phyloP scores from a whole-genome alignment of 2,797 vertebrate species.

The Siniperca obscura region DNA sequence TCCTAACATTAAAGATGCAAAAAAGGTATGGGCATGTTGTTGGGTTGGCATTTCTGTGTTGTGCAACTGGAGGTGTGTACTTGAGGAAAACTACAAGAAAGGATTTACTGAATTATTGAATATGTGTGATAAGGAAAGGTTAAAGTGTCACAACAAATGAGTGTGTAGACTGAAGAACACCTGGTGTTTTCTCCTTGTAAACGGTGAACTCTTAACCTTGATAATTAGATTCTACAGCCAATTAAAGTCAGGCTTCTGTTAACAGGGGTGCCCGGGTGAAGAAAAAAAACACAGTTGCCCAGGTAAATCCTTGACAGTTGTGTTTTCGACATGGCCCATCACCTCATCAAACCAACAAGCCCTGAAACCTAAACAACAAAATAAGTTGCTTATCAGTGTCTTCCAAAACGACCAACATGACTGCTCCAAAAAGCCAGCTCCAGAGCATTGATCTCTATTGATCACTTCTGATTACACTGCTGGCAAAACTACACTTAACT shows the following conservation, averaged over 20 bases:
- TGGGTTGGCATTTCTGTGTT: conserved; percentile 50
- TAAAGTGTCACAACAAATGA: conserved; percentile 62
- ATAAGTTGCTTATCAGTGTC: neutral
- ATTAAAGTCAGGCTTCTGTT: conserved; percentile 50
- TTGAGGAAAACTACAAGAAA: conserved; percentile 54
- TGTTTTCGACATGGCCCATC: neutral
- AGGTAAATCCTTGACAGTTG: conserved; percentile 17
- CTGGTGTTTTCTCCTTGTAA: conserved; percentile 34
- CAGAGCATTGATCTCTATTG: neutral
- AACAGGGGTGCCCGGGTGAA: neutral
- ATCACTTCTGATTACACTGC: neutral
- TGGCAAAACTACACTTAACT: neutral
- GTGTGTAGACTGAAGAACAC: conserved; percentile 27
- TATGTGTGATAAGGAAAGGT: conserved; percentile 67
- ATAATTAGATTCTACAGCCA: conserved; percentile 53
- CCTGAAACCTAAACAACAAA: neutral
- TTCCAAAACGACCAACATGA: neutral
- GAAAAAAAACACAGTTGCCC: neutral
- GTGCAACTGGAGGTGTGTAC: conserved; percentile 38
- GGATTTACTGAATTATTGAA: conserved; percentile 67
- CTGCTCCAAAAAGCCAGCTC: neutral
- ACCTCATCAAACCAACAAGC: conserved; percentile 11
- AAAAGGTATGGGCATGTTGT: conserved; percentile 65
- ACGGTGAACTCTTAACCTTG: conserved; percentile 50
- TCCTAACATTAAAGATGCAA: conserved; percentile 66